These are phyloP conservation scores for Vulpes lagopus DNA, from an alignment of 2,113 vertebrate species.

Conservation along the genomic window DNA sequence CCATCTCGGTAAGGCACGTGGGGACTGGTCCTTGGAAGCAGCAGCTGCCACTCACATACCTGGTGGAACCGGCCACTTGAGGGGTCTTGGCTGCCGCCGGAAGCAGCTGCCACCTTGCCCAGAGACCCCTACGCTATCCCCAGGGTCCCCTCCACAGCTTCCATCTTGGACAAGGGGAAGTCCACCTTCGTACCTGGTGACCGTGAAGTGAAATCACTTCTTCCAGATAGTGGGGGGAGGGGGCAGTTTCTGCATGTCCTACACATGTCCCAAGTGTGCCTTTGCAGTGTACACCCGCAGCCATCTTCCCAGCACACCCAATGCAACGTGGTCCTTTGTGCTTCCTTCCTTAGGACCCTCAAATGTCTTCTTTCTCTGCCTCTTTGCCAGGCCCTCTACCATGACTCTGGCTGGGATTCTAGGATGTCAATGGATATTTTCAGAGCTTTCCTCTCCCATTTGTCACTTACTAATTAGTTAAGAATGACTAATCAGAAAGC, in stretches of 20 bases:
- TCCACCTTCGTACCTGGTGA: neutral
- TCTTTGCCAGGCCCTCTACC: neutral
- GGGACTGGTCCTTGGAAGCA: rapidly evolving
- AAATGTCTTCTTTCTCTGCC: neutral
- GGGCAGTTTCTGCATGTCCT: neutral
- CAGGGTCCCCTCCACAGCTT: neutral
- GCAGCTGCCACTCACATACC: no score
- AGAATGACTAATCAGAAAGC: constrained; percentile 76
- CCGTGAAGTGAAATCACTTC: neutral
- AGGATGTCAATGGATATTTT: constrained; percentile 39
- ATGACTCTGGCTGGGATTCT: neutral
- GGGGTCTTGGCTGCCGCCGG: neutral
- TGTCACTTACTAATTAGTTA: constrained; percentile 63
- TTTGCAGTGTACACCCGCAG: rapidly evolving
- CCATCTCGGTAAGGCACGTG: rapidly evolving
- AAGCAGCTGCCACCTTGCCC: neutral
- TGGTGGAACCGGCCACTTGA: rapidly evolving
- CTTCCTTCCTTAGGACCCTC: neutral
- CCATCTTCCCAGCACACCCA: rapidly evolving
- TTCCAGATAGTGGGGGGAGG: neutral
- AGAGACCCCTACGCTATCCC: neutral
- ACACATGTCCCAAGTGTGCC: rapidly evolving
- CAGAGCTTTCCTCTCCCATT: constrained; percentile 56
- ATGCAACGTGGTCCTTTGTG: rapidly evolving
- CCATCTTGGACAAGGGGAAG: neutral